Conservation (phyloP, 2,113 vertebrate species). For the Bufo bufo region DNA sequence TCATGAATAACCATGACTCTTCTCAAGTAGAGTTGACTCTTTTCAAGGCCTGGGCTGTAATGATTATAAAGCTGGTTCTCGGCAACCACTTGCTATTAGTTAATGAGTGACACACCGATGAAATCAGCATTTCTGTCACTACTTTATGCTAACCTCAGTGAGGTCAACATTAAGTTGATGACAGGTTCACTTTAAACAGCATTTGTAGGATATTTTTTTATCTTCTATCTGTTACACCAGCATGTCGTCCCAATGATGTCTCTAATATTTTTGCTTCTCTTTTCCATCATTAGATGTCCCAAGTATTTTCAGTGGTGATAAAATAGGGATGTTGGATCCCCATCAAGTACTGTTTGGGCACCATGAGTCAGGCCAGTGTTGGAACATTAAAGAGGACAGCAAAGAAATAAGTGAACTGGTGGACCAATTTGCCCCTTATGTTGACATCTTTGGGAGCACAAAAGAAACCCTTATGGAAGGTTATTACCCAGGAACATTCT, state of each 20-base stretch:
- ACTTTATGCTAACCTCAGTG: too few relatives aligned
- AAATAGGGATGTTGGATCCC: conserved; percentile 97
- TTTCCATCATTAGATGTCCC: conserved; percentile 85
- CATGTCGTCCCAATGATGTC: background rate
- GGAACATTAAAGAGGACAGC: conserved; percentile 91
- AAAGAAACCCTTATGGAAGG: conserved; percentile 85
- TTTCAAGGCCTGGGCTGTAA: too few relatives aligned
- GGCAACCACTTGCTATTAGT: too few relatives aligned
- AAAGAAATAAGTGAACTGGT: conserved; percentile 88
- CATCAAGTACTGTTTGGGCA: conserved; percentile 94
- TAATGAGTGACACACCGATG: too few relatives aligned
- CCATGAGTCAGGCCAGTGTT: conserved; percentile 95
- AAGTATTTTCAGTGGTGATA: conserved; percentile 96
- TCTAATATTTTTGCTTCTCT: conserved; percentile 13
- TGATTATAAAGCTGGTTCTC: too few relatives aligned
- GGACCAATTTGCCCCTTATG: conserved; percentile 92
- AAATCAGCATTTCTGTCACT: too few relatives aligned
- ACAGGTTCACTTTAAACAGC: too few relatives aligned
- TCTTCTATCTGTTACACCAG: background rate
- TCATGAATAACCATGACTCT: too few relatives aligned
- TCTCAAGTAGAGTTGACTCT: too few relatives aligned
- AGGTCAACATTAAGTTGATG: too few relatives aligned
- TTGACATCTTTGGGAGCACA: conserved; percentile 90
- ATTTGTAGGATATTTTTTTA: too few relatives aligned
- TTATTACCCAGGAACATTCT: conserved; percentile 92